Evolutionary conservation across 2,797 vertebrate genomes (phyloP).

Genomic region (Hemitrygon akajei): DNA sequence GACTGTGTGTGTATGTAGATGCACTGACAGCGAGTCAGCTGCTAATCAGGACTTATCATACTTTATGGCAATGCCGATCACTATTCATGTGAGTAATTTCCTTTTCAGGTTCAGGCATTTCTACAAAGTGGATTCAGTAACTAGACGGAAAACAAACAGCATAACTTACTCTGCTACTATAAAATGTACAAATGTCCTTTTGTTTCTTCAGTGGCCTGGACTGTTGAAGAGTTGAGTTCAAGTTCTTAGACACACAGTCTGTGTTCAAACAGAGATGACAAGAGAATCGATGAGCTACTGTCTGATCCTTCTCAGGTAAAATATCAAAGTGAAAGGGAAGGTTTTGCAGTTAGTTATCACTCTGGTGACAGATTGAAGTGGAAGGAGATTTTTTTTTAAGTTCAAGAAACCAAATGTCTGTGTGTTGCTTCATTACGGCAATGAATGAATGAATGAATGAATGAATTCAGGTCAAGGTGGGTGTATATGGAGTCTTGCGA

Average conservation of each 20-base stretch:
- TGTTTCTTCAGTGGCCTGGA: neutral
- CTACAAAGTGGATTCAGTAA: neutral
- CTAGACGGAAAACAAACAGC: neutral
- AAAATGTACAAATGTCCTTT: neutral
- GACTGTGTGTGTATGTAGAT: no score
- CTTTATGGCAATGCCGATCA: neutral
- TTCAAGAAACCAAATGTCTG: neutral
- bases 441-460: no score
- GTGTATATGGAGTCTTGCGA: neutral
- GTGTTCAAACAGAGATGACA: neutral
- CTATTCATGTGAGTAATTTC: neutral
- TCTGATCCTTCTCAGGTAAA: neutral
- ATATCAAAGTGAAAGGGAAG: neutral
- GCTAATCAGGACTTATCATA: no score
- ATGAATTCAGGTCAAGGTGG: neutral
- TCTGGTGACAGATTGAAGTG: neutral
- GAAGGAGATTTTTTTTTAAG: no score
- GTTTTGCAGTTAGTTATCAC: neutral
- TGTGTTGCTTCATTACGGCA: neutral
- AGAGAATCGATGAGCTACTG: neutral
- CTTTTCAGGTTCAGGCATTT: neutral
- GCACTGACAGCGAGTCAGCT: no score
- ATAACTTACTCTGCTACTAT: neutral
- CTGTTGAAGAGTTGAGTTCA: neutral
- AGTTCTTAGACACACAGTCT: neutral